Evolutionary conservation across 1,140 invertebrate genomes (phyloP).

Genomic region (Vollenhovia emeryi): DNA sequence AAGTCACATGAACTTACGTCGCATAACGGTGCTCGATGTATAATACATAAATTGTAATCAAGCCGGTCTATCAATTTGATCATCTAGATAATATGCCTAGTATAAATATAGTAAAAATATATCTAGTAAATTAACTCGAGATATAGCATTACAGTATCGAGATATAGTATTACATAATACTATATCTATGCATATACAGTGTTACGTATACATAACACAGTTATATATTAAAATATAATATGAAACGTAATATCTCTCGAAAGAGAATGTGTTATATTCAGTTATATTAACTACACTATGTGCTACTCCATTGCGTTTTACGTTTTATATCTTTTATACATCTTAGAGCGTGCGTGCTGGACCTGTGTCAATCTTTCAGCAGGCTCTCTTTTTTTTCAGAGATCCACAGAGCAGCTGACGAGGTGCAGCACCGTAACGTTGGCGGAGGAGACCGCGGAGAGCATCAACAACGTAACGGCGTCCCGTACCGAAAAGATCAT

Average conservation of each 20-base stretch:
- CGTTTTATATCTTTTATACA: not conserved
- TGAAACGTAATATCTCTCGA: not conserved
- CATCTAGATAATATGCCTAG: not conserved
- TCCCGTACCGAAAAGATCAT: constrained; percentile 68
- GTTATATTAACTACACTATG: not conserved
- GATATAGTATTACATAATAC: not conserved
- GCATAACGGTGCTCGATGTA: not conserved
- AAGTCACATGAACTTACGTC: too few species aligned
- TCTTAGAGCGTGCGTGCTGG: too few species aligned
- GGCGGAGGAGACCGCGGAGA: constrained; percentile 37
- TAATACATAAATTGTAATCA: not conserved
- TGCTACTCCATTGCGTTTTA: not conserved
- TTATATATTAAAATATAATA: not conserved
- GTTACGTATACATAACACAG: too few species aligned
- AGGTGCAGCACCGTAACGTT: constrained; percentile 56
- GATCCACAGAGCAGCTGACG: constrained; percentile 68
- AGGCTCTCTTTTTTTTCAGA: constrained; percentile 44
- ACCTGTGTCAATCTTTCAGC: not conserved
- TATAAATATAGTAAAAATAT: too few species aligned
- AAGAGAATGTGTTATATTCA: not conserved
- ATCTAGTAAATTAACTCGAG: too few species aligned
- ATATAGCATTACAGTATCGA: too few species aligned
- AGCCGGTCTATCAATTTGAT: not conserved
- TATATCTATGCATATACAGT: too few species aligned
- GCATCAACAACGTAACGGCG: constrained; percentile 8